Conservation (phyloP, 2,113 vertebrate genomes). For the Manacus vitellinus region DNA sequence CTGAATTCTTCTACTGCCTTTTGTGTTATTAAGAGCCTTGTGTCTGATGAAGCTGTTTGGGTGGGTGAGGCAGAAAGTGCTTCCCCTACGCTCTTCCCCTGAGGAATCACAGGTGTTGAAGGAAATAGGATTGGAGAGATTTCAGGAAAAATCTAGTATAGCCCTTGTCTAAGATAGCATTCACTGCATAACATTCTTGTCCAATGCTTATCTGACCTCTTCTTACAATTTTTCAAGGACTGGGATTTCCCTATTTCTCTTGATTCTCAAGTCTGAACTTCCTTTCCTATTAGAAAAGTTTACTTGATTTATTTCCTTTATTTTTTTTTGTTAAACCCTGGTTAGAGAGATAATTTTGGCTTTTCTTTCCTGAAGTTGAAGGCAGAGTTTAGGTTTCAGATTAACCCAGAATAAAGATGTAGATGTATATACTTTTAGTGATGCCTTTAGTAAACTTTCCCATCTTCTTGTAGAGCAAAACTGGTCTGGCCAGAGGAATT, state of each 20-base stretch:
- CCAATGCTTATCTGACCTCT: not conserved
- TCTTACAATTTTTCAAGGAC: not conserved
- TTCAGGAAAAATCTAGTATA: not conserved
- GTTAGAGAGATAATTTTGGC: not conserved
- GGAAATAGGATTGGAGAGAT: not conserved
- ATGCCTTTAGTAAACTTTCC: not conserved
- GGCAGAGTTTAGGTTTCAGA: not conserved
- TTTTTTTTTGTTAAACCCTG: not conserved
- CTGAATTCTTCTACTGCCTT: not conserved
- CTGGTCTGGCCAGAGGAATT: not conserved
- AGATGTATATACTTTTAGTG: not conserved
- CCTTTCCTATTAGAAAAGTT: not conserved
- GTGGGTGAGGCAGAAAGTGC: not conserved
- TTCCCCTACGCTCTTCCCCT: not conserved
- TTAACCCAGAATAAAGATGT: not conserved
- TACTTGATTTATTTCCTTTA: not conserved
- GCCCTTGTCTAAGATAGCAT: not conserved
- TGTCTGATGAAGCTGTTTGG: not conserved
- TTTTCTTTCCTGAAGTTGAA: not conserved
- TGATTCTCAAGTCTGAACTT: not conserved
- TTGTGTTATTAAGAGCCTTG: not conserved
- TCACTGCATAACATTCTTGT: not conserved
- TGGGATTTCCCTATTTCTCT: not conserved
- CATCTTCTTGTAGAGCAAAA: not conserved
- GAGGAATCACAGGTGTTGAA: constrained; percentile 2